Conservation (phyloP, 2,888 invertebrate genomes). For the Hydropsyche betteni region DNA sequence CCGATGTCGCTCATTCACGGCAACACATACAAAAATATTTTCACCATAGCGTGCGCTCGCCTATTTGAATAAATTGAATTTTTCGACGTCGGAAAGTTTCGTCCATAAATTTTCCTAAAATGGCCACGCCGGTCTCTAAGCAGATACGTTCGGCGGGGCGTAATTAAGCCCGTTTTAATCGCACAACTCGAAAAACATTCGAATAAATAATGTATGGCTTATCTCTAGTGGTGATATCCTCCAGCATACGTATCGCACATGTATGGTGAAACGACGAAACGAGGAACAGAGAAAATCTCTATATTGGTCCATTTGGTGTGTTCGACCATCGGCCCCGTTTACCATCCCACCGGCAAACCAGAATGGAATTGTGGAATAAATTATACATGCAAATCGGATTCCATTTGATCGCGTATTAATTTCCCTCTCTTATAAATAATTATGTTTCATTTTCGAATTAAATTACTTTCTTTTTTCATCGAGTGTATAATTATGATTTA, state of each 20-base stretch:
- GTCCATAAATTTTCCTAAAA: too few relatives aligned
- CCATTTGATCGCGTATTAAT: constrained; percentile 37
- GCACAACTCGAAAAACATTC: neutral
- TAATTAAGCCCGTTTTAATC: constrained; percentile 18
- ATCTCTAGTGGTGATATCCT: constrained; percentile 1
- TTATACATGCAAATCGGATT: constrained; percentile 35
- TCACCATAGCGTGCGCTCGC: too few relatives aligned
- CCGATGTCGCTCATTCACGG: too few relatives aligned
- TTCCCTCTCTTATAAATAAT: constrained; percentile 8
- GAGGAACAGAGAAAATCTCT: constrained; percentile 11
- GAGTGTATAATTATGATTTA: too few relatives aligned
- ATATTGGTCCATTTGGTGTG: constrained; percentile 8
- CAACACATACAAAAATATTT: too few relatives aligned
- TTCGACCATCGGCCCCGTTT: neutral
- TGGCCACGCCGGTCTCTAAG: too few relatives aligned
- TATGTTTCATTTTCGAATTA: neutral
- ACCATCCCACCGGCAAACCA: constrained; percentile 5
- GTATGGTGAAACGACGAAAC: neutral
- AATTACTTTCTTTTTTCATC: too few relatives aligned
- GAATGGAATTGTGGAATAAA: constrained; percentile 25
- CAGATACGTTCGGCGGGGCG: neutral
- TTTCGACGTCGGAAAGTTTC: too few relatives aligned
- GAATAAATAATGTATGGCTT: constrained; percentile 8
- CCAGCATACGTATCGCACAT: neutral
- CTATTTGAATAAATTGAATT: too few relatives aligned